Evolutionary conservation across 2,113 vertebrate species (phyloP), one percentile per base, ranked within the genome.

Genomic region (Clarias batrachus): DNA sequence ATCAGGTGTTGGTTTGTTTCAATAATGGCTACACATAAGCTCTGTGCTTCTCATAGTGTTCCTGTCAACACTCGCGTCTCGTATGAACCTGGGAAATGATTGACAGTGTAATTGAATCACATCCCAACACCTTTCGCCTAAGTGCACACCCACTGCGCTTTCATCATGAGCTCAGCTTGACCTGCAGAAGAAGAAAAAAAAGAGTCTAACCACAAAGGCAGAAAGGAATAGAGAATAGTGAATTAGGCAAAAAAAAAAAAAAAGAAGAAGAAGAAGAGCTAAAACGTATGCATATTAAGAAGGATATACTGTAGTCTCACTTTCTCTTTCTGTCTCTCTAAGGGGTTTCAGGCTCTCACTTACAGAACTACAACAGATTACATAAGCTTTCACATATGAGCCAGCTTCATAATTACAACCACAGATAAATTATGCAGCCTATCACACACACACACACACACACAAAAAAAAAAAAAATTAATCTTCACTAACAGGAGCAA

Each of bases 101-200:
- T 71, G 41, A 86, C 82, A 84, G 33, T 84, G 8, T 78, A 82
- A 89, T 62, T 85, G 37, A 89, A 89, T 89, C 82, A 82, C 62
- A 81, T 63, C 52, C 70, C 25, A 87, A 87, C 85, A 89, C 33
- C 82, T 79, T 87, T 87, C 79, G 85, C 82, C 88, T 82, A 52
- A 81, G 25, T 82, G 83, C 37, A 19, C 77, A 60, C 86, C 65
- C 57, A 66, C 82, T 82, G 78, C 87, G 80, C 83, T 87, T 82
- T 87, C 62, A 86, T 89, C 86, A 89, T 81, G n/a, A 84, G 60
- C 85, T 84, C 88, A 86, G 88, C 82, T 84, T 84, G 88, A 84
- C 88, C 88, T 84, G 54, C 83, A 56, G 70, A 77, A 78, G 71
- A 73, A 37, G 3, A 37, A 37, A 77, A 77, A 78, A 79, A 73